Evolutionary conservation across 2,797 vertebrate genomes (phyloP).

Genomic region (Pipistrellus nathusii): DNA sequence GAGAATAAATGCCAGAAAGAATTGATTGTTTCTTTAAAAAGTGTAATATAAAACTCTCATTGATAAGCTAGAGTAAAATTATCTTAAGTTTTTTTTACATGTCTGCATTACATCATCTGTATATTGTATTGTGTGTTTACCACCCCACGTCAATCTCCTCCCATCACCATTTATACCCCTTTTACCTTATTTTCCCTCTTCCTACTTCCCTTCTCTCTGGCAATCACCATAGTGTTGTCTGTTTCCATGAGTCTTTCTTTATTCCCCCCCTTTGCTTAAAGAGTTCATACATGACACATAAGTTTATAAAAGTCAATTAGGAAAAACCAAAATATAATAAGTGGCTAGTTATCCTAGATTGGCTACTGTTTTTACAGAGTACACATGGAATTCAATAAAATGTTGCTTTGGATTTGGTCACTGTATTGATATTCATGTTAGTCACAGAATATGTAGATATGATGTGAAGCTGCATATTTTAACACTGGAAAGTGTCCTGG

Average conservation of each 20-base stretch:
- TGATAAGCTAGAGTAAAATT: neutral
- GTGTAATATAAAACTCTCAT: neutral
- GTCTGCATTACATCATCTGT: neutral
- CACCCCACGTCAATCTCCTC: neutral
- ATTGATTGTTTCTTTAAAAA: neutral
- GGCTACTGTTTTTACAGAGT: neutral
- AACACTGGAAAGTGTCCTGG: neutral
- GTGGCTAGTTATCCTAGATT: neutral
- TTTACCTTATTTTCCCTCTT: neutral
- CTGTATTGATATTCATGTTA: no score
- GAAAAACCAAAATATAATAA: neutral
- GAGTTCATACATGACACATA: neutral
- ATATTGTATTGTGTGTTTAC: neutral
- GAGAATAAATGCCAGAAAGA: conserved; percentile 16
- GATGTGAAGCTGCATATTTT: neutral
- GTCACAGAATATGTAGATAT: neutral
- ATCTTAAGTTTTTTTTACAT: neutral
- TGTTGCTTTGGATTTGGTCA: neutral
- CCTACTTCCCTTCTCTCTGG: neutral
- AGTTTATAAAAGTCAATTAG: neutral
- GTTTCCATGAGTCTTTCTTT: neutral
- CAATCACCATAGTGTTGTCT: neutral
- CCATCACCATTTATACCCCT: neutral
- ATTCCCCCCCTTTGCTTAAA: neutral
- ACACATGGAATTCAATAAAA: neutral